Evolutionary conservation across 2,797 vertebrate species (phyloP).

Genomic region (Aselliscus stoliczkanus): DNA sequence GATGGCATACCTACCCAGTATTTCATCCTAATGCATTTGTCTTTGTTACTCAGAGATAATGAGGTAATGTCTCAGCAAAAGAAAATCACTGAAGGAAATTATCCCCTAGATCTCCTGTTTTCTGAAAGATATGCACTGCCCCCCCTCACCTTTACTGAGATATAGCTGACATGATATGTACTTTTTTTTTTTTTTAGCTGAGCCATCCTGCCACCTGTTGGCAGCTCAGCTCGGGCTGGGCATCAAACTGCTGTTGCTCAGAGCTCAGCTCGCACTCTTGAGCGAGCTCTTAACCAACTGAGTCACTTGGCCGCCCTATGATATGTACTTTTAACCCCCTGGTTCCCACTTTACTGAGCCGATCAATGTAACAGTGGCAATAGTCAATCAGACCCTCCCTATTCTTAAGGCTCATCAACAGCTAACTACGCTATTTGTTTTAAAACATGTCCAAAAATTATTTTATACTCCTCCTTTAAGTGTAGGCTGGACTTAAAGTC

Average conservation of each 20-base stretch:
- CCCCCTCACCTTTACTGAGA: neutral
- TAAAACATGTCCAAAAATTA: neutral
- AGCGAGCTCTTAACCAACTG: no score
- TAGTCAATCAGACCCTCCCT: neutral
- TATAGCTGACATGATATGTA: neutral
- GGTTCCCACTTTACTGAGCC: neutral
- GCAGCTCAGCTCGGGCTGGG: no score
- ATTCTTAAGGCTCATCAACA: neutral
- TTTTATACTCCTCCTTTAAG: neutral
- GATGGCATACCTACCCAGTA: neutral
- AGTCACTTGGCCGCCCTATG: no score
- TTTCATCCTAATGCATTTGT: neutral
- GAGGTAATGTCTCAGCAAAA: neutral
- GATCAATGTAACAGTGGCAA: neutral
- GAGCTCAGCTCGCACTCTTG: no score
- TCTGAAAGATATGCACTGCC: neutral
- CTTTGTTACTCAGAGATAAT: neutral
- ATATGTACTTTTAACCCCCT: neutral
- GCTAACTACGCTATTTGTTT: neutral
- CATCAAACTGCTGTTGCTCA: no score
- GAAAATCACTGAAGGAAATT: neutral
- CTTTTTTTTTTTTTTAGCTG: no score
- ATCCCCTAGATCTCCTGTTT: neutral
- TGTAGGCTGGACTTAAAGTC: neutral
- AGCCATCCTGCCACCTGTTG: no score